Percentiles rank a stretch among this genome's conserved stretches.
Conservation (phyloP, 2,888 invertebrate genomes). For the Odontocolon sp. region DNA sequence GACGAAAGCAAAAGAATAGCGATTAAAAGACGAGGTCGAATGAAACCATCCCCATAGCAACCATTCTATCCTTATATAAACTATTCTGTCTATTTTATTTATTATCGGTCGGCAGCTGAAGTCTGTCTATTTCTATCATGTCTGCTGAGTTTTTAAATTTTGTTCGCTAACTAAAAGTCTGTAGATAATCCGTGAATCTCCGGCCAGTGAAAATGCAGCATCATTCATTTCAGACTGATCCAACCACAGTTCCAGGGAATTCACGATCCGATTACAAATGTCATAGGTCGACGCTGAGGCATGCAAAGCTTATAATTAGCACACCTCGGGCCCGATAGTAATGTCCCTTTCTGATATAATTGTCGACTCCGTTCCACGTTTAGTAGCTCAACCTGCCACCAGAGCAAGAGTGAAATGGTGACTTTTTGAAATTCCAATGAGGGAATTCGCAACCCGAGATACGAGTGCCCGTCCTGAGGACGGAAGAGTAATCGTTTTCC, state of each 20-base stretch:
- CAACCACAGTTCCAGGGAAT: constrained; percentile 23
- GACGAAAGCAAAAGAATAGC: too few species aligned
- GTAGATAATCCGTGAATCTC: constrained; percentile 10
- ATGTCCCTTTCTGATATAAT: constrained; percentile 14
- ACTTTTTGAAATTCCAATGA: constrained; percentile 43
- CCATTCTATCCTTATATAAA: too few species aligned
- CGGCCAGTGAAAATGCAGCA: constrained; percentile 21
- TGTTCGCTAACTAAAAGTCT: constrained; percentile 27
- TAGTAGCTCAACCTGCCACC: constrained; percentile 3
- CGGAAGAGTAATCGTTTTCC: constrained; percentile 69
- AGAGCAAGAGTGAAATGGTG: constrained; percentile 10
- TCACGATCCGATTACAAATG: constrained; percentile 47
- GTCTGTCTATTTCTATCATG: too few species aligned
- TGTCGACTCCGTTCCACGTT: constrained; percentile 13
- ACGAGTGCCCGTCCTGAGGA: constrained; percentile 31
- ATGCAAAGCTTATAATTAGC: constrained; percentile 46
- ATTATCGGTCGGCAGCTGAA: too few species aligned
- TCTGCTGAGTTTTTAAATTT: not conserved
- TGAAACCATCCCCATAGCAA: too few species aligned
- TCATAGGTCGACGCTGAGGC: constrained; percentile 23
- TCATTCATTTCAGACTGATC: constrained; percentile 47
- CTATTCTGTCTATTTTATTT: too few species aligned
- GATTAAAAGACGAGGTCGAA: too few species aligned
- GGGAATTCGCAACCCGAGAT: constrained; percentile 29
- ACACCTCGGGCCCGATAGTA: constrained; percentile 22